phyloP scores from a whole-genome alignment of 2,113 vertebrate species.

The Marmota flaviventris region DNA sequence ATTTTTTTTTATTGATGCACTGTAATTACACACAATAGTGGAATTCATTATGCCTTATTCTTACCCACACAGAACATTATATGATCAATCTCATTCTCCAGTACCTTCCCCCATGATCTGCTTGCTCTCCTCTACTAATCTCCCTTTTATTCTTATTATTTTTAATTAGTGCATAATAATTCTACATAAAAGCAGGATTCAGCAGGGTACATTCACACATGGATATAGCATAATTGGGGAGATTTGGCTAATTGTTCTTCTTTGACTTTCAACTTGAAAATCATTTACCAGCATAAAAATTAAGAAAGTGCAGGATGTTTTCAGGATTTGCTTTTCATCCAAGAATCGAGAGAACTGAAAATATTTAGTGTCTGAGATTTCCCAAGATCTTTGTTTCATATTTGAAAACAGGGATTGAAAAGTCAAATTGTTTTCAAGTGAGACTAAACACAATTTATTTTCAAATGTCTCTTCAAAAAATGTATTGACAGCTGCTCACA shows the following conservation, averaged over 20 bases:
- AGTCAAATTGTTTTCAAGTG: not conserved
- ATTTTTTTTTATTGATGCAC: too few relatives aligned
- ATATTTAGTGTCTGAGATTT: not conserved
- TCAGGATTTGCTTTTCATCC: not conserved
- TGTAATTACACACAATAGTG: too few relatives aligned
- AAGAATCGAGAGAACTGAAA: constrained; percentile 7
- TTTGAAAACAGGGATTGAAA: not conserved
- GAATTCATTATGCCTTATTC: too few relatives aligned
- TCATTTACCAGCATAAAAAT: not conserved
- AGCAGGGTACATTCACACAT: too few relatives aligned
- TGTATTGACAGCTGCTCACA: not conserved
- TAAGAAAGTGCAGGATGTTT: not conserved
- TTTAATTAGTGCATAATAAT: too few relatives aligned
- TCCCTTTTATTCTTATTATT: too few relatives aligned
- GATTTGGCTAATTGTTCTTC: not conserved
- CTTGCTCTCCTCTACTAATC: too few relatives aligned
- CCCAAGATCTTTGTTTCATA: not conserved
- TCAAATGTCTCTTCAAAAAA: constrained; percentile 13
- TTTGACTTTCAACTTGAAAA: constrained; percentile 51
- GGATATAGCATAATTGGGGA: too few relatives aligned
- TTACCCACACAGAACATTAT: too few relatives aligned
- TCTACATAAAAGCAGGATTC: too few relatives aligned
- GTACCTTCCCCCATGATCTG: too few relatives aligned
- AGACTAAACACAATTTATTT: not conserved
- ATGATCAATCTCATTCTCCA: too few relatives aligned